Base-by-base conservation (phyloP, 2,113 vertebrate species). In the Lathamus discolor region DNA sequence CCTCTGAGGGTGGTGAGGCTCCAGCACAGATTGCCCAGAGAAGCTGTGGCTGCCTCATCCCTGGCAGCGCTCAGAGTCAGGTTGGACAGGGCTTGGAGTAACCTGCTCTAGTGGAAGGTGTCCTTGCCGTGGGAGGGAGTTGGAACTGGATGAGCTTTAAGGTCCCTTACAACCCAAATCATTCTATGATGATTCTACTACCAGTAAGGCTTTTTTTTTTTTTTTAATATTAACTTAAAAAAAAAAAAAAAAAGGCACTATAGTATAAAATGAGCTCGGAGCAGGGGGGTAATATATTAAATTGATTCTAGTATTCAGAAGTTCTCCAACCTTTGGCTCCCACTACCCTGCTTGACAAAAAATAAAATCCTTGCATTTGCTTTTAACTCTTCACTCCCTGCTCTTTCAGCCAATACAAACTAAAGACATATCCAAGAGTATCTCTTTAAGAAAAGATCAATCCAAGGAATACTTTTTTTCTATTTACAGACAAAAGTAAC, bases 401-500 rank as follows among this genome's bases (percentile, higher is more conserved):
- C 61, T 94, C 63, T 54, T 72, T 54, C 64, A 74, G 90, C 95
- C 93, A 96, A 64, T 25, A 86, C 18, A 90, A 92, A 93, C 68
- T 9, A 19, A 17, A 43, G 16, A 83, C 19, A 72, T 75, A 67
- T 97, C 90, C 95, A 97, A 95, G 23, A 95, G 52, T 29, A 92
- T 61, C 85, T 96, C 76, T 55, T 83, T 75, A 81, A 94, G 73
- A 81, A 80, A 83, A 17, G 62, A 78, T 52, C 67, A 68, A 61
- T 61, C 90, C 92, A 96, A 97, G 37, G 43, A 94, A 93, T 37
- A 96, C 23, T n/a, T 28, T 27, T 73, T 67, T 52, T 52, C 27
- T 59, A 33, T 83, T 93, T 90, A 55, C 35, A 70, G 92, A 77
- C 92, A 91, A 57, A 79, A 31, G 17, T 46, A 80, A 80, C 19